Conservation (phyloP, 1,140 invertebrate species). For the Oscheius sp. region DNA sequence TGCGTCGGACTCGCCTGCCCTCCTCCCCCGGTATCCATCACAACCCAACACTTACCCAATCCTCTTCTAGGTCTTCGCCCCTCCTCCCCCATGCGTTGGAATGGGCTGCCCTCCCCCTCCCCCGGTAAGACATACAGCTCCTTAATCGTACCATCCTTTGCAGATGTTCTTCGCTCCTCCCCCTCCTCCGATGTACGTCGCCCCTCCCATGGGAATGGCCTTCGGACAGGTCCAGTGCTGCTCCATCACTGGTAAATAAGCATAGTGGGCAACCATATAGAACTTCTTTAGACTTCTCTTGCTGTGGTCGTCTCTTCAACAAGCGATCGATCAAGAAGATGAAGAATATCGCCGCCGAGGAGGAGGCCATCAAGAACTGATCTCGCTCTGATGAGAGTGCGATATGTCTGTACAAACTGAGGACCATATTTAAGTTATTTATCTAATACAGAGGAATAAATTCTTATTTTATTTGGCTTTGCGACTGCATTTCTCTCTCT, state of each 20-base stretch:
- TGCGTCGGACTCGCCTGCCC: background rate
- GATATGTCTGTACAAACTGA: background rate
- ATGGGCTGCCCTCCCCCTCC: background rate
- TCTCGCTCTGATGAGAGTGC: background rate
- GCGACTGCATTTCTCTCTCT: too few species aligned
- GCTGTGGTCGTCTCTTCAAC: background rate
- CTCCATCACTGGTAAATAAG: too few species aligned
- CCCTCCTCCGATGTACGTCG: background rate
- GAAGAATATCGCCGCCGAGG: background rate
- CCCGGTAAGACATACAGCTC: background rate
- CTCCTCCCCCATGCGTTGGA: constrained; percentile 1
- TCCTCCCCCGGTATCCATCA: too few species aligned
- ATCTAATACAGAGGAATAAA: too few species aligned
- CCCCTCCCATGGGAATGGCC: background rate
- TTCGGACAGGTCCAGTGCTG: background rate
- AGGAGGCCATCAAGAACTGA: background rate
- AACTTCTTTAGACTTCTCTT: background rate
- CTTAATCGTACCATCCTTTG: background rate
- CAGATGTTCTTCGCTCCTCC: background rate
- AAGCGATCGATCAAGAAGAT: background rate
- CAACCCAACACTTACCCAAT: too few species aligned
- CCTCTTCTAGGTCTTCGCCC: background rate
- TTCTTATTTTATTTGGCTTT: too few species aligned
- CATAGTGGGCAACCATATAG: too few species aligned
- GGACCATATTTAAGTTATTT: too few species aligned